These are phyloP conservation scores for Lagopus muta DNA, from an alignment of 2,113 vertebrate genomes.

Conservation along the genomic window DNA sequence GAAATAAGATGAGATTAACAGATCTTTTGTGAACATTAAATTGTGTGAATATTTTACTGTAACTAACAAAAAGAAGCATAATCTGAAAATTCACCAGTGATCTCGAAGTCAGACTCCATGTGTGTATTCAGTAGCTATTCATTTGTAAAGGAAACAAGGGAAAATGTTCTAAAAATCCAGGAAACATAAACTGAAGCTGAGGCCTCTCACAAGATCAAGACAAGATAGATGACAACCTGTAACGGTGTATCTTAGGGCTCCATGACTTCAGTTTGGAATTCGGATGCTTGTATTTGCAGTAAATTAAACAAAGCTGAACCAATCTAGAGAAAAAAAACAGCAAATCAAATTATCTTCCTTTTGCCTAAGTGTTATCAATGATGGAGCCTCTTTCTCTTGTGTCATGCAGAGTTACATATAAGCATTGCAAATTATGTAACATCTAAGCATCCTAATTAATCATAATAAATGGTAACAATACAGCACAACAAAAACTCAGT, in stretches of 20 bases:
- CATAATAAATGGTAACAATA: background rate
- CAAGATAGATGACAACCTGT: slow-evolving; percentile 76
- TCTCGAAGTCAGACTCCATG: slow-evolving; percentile 12
- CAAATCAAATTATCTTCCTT: slow-evolving; percentile 72
- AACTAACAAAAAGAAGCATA: slow-evolving; percentile 28
- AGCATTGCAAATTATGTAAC: slow-evolving; percentile 40
- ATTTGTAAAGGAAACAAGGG: slow-evolving; percentile 46
- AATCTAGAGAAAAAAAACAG: slow-evolving; percentile 75
- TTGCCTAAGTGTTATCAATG: slow-evolving; percentile 61
- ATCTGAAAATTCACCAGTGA: slow-evolving; percentile 13
- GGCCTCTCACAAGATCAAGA: slow-evolving; percentile 73
- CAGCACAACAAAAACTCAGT: slow-evolving; percentile 48
- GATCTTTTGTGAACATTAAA: background rate
- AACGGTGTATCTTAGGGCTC: slow-evolving; percentile 76
- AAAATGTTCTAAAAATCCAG: slow-evolving; percentile 43
- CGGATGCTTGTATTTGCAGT: slow-evolving; percentile 74
- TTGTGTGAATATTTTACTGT: slow-evolving; percentile 16
- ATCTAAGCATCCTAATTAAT: slow-evolving; percentile 42
- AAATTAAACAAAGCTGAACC: slow-evolving; percentile 77
- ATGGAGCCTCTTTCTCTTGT: slow-evolving; percentile 61
- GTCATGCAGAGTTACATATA: slow-evolving; percentile 64
- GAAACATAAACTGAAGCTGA: slow-evolving; percentile 72
- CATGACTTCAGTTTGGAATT: slow-evolving; percentile 77
- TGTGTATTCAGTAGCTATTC: background rate
- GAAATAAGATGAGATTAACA: slow-evolving; percentile 7